Base-by-base conservation (phyloP, 2,113 vertebrate species). In the Artemisiospiza belli region DNA sequence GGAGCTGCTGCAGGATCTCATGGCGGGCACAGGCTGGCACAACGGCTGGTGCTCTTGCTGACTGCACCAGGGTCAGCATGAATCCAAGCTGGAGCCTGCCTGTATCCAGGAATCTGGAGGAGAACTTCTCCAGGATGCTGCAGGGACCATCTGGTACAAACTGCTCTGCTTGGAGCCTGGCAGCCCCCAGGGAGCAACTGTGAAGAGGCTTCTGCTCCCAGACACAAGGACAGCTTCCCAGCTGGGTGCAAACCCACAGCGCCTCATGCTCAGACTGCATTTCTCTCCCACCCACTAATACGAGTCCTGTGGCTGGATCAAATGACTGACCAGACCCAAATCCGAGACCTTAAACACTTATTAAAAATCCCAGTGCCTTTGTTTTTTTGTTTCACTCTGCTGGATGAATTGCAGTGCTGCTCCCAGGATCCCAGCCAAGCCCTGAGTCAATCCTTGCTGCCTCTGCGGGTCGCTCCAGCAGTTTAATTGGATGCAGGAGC, bases 231-330 rank as follows among this genome's bases (percentile, higher is more conserved):
- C 20, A 72, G 54, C 82, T 43, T 83, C 76, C 58, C 94, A 76
- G 93, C 35, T 3, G 2, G 69, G 25, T 87, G 74, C 70, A 92
- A 95, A 94, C 89, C 74, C 86, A 44, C 81, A 90, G 70, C 0
- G 0, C 15, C 73, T 83, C 68, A 85, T 41, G 70, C 87, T 94
- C 87, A 86, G 72, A 80, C 93, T 92, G 93, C 57, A 86, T 74
- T 95, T 83, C 47, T 92, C 85, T 94, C 85, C 94, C 76, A 93
- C 75, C 52, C 87, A 77, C 76, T 95, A 94, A 93, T 70, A 66
- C 0, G 1, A 95, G 70, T 77, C 90, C 91, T 94, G 87, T 88
- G 94, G 90, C 90, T 86, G 75, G 82, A 94, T 90, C 90, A 94
- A 95, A 77, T 93, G 93, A 88, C 93, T 41, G 63, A 83, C 5